Percentiles rank a stretch among this genome's conserved stretches.
Evolutionary conservation across 2,113 vertebrate genomes (phyloP).

Genomic region (Pipa parva): DNA sequence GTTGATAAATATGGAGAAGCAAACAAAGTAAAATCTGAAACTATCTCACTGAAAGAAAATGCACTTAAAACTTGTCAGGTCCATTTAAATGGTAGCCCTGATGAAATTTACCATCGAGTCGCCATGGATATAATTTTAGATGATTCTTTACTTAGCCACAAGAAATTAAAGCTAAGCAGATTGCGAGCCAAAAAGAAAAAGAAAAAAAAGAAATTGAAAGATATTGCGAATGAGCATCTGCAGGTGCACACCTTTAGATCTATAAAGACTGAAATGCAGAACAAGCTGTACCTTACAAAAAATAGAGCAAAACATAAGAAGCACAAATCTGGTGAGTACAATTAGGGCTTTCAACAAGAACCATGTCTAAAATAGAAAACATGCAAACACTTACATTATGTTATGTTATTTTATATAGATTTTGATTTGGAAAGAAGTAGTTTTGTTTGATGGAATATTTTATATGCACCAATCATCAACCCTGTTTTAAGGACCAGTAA

Average conservation of each 20-base stretch:
- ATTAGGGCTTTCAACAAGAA: conserved; percentile 26
- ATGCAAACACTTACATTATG: too few species aligned
- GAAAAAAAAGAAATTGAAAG: conserved; percentile 77
- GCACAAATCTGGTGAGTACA: conserved; percentile 77
- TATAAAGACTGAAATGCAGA: conserved; percentile 68
- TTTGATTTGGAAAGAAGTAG: conserved; percentile 11
- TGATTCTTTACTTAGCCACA: conserved; percentile 48
- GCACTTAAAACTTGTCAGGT: conserved; percentile 62
- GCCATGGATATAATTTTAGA: conserved; percentile 53
- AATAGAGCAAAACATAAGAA: conserved; percentile 86
- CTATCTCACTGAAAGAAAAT: conserved; percentile 57
- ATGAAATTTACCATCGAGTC: conserved; percentile 53
- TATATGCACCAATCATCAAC: too few species aligned
- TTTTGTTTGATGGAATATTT: too few species aligned
- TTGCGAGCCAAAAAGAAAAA: conserved; percentile 79
- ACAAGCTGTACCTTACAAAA: conserved; percentile 68
- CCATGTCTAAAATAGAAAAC: too few species aligned
- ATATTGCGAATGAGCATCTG: conserved; percentile 64
- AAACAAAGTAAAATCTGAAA: conserved; percentile 53
- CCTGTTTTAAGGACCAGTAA: too few species aligned
- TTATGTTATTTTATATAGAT: too few species aligned
- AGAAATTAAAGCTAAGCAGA: conserved; percentile 59
- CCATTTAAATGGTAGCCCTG: conserved; percentile 60
- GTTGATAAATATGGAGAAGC: conserved; percentile 54
- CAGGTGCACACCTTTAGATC: conserved; percentile 66